Evolutionary conservation across 2,113 vertebrate species (phyloP).

Genomic region (Leucoraja erinaceus): DNA sequence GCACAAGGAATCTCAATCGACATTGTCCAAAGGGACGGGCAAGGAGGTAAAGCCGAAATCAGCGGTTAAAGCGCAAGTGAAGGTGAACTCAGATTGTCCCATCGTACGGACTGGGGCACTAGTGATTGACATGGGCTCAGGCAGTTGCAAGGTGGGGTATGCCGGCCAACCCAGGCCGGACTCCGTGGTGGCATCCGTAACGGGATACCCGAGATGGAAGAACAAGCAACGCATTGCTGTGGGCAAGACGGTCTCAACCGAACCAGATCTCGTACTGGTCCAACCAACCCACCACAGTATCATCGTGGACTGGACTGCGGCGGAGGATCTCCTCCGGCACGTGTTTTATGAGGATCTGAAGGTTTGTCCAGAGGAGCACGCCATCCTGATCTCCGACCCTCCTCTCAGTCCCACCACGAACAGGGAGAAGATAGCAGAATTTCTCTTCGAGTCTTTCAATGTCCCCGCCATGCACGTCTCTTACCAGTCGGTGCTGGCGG

Average conservation of each 20-base stretch:
- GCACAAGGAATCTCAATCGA: too few species aligned
- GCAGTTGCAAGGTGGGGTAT: constrained; percentile 48
- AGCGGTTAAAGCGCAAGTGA: too few species aligned
- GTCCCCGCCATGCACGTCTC: not conserved
- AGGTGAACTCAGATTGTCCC: not conserved
- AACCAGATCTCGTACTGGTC: constrained; percentile 23
- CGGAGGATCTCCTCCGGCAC: constrained; percentile 3
- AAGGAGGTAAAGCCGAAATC: not conserved
- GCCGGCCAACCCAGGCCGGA: constrained; percentile 44
- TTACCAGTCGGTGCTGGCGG: constrained; percentile 13
- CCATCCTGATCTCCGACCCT: not conserved
- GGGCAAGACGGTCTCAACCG: constrained; percentile 33
- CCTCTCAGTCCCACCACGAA: constrained; percentile 32
- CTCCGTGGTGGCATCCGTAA: constrained; percentile 42
- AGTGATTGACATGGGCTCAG: constrained; percentile 45
- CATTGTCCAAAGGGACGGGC: too few species aligned
- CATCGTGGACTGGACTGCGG: not conserved
- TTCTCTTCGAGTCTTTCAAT: not conserved
- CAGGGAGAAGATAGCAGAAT: constrained; percentile 6
- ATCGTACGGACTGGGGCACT: constrained; percentile 22
- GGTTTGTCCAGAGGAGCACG: constrained; percentile 10
- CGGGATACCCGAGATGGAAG: constrained; percentile 42
- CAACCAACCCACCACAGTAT: not conserved
- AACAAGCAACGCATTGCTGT: constrained; percentile 34
- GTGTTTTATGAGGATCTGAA: not conserved